These are phyloP conservation scores for Onychostoma macrolepis DNA, from an alignment of 2,113 vertebrate genomes.

Conservation along the genomic window DNA sequence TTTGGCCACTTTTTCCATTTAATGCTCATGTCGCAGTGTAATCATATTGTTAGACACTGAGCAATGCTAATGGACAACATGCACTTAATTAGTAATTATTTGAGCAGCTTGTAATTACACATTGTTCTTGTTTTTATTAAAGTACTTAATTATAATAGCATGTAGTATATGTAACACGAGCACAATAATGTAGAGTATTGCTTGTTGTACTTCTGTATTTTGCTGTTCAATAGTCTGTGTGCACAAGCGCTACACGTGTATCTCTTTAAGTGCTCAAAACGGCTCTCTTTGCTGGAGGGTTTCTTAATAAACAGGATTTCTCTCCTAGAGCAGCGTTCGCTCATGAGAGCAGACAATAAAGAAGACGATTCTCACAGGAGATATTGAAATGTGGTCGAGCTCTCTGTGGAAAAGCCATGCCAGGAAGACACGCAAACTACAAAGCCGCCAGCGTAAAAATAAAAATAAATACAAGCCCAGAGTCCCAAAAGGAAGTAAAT, in stretches of 20 bases:
- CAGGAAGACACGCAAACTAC: slow-evolving; percentile 74
- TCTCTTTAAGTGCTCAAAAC: slow-evolving; percentile 22
- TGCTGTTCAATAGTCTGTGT: not conserved
- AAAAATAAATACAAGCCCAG: slow-evolving; percentile 64
- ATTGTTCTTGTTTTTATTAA: not conserved
- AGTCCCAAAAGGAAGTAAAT: slow-evolving; percentile 72
- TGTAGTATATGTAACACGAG: not conserved
- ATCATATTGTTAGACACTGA: not conserved
- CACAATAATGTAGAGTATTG: not conserved
- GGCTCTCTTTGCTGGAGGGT: slow-evolving; percentile 15
- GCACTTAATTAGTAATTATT: not conserved
- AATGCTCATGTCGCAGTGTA: not conserved
- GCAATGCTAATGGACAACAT: not conserved
- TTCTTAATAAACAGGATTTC: slow-evolving; percentile 23
- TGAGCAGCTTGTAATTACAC: not conserved
- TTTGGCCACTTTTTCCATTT: not conserved
- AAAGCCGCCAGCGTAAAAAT: slow-evolving; percentile 71
- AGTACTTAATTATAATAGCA: not conserved
- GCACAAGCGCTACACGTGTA: not conserved
- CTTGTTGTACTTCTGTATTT: not conserved
- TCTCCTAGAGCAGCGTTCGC: slow-evolving; percentile 59
- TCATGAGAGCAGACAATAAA: slow-evolving; percentile 75
- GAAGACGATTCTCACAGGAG: slow-evolving; percentile 70
- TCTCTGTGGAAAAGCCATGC: slow-evolving; percentile 71
- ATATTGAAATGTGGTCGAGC: slow-evolving; percentile 70